phyloP scores from a whole-genome alignment of 1,140 invertebrate species.

The Bombus pyrosoma region DNA sequence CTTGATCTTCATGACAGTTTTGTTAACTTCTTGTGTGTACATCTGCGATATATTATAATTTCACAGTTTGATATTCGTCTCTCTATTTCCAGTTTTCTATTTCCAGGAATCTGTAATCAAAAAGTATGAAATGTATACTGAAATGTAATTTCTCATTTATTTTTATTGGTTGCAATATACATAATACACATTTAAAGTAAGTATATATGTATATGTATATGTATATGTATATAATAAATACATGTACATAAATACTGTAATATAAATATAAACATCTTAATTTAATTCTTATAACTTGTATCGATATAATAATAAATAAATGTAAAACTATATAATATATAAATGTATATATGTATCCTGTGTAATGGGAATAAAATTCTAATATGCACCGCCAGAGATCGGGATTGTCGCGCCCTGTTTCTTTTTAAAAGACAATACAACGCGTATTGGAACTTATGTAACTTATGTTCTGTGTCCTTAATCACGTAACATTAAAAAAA shows the following conservation, averaged over 20 bases:
- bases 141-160: not conserved
- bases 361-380: not conserved
- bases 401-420: not conserved
- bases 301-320: not conserved
- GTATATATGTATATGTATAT: not conserved
- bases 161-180: not conserved
- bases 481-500: not conserved
- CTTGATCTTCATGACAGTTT: not conserved
- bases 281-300: too few relatives aligned
- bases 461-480: not conserved
- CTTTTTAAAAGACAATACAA: not conserved
- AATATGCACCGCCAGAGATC: slow-evolving; percentile 1
- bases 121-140: not conserved
- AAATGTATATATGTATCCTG: too few relatives aligned
- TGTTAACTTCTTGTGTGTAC: not conserved
- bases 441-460: not conserved
- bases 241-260: too few relatives aligned
- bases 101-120: slow-evolving; percentile 16
- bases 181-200: not conserved
- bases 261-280: too few relatives aligned
- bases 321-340: not conserved
- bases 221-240: too few relatives aligned
- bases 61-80: slow-evolving; percentile 2
- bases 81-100: not conserved
- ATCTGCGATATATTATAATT: slow-evolving; percentile 44